A percentile compares a stretch with the other conserved stretches of the same genome.
These are phyloP conservation scores for Chloropsis hardwickii DNA, from an alignment of 2,113 vertebrate species.

Conservation along the genomic window DNA sequence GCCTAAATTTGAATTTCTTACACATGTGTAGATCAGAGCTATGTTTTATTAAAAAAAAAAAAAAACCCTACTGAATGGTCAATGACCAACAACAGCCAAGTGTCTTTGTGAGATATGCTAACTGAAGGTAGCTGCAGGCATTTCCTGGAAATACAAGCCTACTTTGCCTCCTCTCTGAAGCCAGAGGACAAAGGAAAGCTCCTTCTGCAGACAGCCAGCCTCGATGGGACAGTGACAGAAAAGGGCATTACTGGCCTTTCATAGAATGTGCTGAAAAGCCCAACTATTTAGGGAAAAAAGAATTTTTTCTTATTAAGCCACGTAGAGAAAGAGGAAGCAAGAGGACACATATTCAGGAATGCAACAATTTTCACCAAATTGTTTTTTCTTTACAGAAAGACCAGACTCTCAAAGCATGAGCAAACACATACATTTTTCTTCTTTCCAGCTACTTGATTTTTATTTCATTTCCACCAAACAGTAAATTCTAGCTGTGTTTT, in stretches of 20 bases:
- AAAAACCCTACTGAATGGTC: background rate
- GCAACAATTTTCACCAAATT: background rate
- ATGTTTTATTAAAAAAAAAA: background rate
- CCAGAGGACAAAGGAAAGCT: background rate
- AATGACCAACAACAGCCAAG: background rate
- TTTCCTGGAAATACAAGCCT: background rate
- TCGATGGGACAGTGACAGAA: background rate
- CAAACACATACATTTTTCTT: background rate
- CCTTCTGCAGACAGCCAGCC: background rate
- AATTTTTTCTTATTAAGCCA: background rate
- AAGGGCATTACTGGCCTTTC: background rate
- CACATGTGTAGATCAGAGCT: background rate
- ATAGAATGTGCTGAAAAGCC: background rate
- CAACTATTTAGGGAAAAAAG: background rate
- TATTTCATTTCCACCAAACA: constrained; percentile 13
- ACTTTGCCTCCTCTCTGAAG: background rate
- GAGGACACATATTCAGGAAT: background rate
- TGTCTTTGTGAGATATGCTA: background rate
- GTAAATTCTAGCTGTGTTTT: constrained; percentile 10
- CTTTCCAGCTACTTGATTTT: background rate
- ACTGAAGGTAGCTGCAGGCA: background rate
- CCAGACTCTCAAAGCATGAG: background rate
- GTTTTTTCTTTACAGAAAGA: background rate
- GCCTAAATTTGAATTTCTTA: background rate
- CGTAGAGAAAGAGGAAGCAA: background rate